These are phyloP conservation scores for Scomber japonicus DNA, from an alignment of 2,113 vertebrate species.

Conservation along the genomic window DNA sequence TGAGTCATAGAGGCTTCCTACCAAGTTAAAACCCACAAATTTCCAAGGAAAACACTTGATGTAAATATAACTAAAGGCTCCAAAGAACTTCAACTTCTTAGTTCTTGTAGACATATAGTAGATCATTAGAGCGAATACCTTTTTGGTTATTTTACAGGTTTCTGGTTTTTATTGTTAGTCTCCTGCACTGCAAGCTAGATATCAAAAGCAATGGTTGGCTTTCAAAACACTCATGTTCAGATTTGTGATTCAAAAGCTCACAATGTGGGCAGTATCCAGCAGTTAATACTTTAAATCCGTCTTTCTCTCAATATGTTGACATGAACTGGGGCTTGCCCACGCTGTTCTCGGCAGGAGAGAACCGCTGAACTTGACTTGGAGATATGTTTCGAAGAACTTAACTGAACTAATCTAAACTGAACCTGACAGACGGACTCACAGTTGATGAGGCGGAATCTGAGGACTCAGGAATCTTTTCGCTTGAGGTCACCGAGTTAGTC, in stretches of 20 bases:
- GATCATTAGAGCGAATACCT: constrained; percentile 2
- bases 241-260: constrained; percentile 14
- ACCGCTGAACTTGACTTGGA: not conserved
- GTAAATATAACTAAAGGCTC: constrained; percentile 36
- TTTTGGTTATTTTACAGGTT: not conserved
- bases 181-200: no score
- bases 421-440: not conserved
- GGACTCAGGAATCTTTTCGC: not conserved
- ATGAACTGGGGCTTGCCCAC: constrained; percentile 9
- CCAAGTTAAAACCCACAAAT: constrained; percentile 46
- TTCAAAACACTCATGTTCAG: not conserved
- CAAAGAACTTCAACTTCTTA: constrained; percentile 29
- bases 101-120: constrained; percentile 28
- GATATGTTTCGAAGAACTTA: not conserved
- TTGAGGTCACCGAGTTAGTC: not conserved
- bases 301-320: not conserved
- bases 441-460: not conserved
- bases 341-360: constrained; percentile 5
- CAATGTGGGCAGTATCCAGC: not conserved
- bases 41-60: constrained; percentile 52
- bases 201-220: no score
- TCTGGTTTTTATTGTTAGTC: not conserved
- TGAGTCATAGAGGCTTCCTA: constrained; percentile 51
- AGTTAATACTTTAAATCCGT: constrained; percentile 10
- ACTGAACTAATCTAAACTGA: not conserved